phyloP scores from a whole-genome alignment of 2,888 invertebrate species.

The Drosophila antonietae region DNA sequence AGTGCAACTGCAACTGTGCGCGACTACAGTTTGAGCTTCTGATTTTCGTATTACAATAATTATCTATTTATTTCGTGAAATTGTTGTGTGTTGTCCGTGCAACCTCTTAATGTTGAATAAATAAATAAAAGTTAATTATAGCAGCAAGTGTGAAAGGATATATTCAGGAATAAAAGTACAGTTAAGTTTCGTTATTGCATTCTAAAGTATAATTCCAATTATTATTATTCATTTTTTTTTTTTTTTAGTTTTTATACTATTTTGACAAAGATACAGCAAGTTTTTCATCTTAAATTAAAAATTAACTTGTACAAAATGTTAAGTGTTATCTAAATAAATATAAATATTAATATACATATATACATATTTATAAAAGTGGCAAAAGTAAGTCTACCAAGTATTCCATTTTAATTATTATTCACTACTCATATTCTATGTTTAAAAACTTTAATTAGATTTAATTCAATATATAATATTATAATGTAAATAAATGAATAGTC shows the following conservation, averaged over 20 bases:
- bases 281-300: background rate
- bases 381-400: too few relatives aligned
- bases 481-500: too few relatives aligned
- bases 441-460: too few relatives aligned
- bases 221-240: too few relatives aligned
- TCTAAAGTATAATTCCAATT: background rate
- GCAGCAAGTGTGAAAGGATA: slow-evolving; percentile 10
- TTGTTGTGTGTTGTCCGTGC: slow-evolving; percentile 39
- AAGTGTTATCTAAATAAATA: background rate
- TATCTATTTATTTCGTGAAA: slow-evolving; percentile 22
- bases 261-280: slow-evolving; percentile 3
- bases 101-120: slow-evolving; percentile 44
- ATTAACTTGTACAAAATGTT: background rate
- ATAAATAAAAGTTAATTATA: slow-evolving; percentile 44
- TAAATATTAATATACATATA: background rate
- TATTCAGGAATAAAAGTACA: slow-evolving; percentile 24
- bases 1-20: slow-evolving; percentile 77
- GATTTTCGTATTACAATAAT: slow-evolving; percentile 5
- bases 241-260: background rate
- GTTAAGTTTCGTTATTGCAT: slow-evolving; percentile 40
- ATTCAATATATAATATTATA: too few relatives aligned
- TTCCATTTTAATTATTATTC: too few relatives aligned
- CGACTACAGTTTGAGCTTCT: slow-evolving; percentile 36
- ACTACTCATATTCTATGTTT: too few relatives aligned
- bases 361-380: too few relatives aligned